phyloP scores from a whole-genome alignment of 2,797 vertebrate genomes.

The Luscinia megarhynchos region DNA sequence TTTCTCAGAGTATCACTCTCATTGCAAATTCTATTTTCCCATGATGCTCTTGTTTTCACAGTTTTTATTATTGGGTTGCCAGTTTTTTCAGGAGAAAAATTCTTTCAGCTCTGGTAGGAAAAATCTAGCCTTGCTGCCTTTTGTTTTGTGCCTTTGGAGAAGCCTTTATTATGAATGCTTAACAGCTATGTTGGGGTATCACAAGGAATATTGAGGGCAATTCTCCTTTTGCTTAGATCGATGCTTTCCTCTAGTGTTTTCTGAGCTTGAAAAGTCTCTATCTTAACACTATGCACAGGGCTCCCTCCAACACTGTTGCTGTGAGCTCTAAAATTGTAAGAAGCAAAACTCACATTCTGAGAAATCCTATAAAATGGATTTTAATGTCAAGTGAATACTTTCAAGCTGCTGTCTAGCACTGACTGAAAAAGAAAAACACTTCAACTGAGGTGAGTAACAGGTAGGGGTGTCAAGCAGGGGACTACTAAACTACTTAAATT shows the following conservation, averaged over 20 bases:
- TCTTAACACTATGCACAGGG: neutral
- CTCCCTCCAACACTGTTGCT: neutral
- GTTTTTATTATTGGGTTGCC: neutral
- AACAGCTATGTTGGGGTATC: neutral
- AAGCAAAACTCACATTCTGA: neutral
- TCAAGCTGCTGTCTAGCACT: neutral
- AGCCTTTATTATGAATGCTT: neutral
- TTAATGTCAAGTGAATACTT: neutral
- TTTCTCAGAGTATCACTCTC: neutral
- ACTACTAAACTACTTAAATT: neutral
- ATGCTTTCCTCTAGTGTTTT: neutral
- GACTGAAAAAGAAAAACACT: neutral
- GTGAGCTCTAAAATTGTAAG: neutral
- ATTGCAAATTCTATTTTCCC: neutral
- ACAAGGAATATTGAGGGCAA: neutral
- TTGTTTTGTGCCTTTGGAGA: neutral
- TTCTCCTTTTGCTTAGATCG: neutral
- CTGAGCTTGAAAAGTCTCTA: neutral
- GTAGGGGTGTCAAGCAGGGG: neutral
- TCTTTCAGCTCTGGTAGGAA: neutral
- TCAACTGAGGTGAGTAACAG: neutral
- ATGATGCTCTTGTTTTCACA: neutral
- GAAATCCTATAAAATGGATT: neutral
- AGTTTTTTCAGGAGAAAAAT: neutral
- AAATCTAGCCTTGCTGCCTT: neutral